Base-by-base conservation (phyloP, 2,113 vertebrate species). In the Lepisosteus oculatus region DNA sequence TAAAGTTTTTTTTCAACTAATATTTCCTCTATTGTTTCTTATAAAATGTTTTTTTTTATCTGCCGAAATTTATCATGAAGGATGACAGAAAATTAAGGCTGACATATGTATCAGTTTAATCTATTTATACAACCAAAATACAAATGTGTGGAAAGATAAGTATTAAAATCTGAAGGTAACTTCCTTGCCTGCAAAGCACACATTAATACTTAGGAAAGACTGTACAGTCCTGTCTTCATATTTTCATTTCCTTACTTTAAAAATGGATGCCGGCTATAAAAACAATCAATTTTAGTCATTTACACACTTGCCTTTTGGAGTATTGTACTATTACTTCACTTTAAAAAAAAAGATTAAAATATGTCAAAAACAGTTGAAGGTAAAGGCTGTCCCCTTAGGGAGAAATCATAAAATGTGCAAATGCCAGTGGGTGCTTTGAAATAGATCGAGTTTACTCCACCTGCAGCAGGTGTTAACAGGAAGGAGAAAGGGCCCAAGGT, bases 21-120 rank as follows among this genome's bases (percentile, higher is more conserved):
- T 87, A 85, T 81, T 72, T 72, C 71, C 77, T 45, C 79, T 77
- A 81, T 82, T 83, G 85, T 81, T 74, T 71, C 72, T 79, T 14
- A 68, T 74, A 65, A 70, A 54, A 6, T 56, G 8, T 67, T 2
- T 29, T 29, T 29, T 29, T 29, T 29, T 29, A 29, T 29, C 2
- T 29, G 29, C 29, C 1, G 29, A 29, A 29, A 29, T 29, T 29
- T 29, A 29, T 29, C 29, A 29, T 29, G 29, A 29, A 29, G 29
- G 29, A 29, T 29, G 29, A 29, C 29, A 29, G 29, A 29, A 29
- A 29, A 29, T 29, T 29, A 29, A 29, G 29, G 29, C 29, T 29
- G 29, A 29, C 29, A 29, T 29, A 29, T 29, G 29, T 29, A 29
- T 29, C 29, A 29, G 29, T 29, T 29, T 29, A 29, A 29, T 29